Percentiles rank a stretch among this genome's conserved stretches.
These are phyloP conservation scores for Thamnophis sirtalis DNA, from an alignment of 2,113 vertebrate species.

Conservation along the genomic window DNA sequence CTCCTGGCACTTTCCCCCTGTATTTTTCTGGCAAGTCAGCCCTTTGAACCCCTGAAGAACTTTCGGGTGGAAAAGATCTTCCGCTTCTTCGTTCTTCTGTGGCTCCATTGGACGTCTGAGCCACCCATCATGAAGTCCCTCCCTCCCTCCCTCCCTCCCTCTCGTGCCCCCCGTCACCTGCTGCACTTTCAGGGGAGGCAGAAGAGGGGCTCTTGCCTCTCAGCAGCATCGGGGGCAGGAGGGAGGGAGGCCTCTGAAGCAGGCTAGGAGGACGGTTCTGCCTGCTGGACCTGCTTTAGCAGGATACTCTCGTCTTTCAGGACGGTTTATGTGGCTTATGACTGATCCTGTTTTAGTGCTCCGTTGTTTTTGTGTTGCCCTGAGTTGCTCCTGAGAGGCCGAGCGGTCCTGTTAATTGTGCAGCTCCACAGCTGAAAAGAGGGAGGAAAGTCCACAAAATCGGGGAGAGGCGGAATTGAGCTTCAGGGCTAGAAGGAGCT, in stretches of 20 bases:
- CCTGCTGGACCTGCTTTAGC: not conserved
- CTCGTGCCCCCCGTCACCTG: not conserved
- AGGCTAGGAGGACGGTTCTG: not conserved
- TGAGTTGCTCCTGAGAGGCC: not conserved
- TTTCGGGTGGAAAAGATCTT: not conserved
- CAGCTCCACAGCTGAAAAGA: not conserved
- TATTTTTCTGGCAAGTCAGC: not conserved
- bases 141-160: not conserved
- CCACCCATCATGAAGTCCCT: not conserved
- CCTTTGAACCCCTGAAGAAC: not conserved
- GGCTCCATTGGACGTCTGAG: not conserved
- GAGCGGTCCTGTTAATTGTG: not conserved
- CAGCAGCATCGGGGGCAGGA: not conserved
- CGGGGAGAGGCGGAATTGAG: not conserved
- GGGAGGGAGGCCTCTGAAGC: not conserved
- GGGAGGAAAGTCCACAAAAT: not conserved
- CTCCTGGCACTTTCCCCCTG: not conserved
- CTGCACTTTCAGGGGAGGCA: not conserved
- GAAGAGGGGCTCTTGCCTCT: not conserved
- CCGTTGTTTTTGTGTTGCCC: not conserved
- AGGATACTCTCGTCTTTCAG: not conserved
- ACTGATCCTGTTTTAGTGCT: not conserved
- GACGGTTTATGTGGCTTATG: not conserved
- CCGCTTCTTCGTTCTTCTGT: not conserved
- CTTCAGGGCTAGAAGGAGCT: not conserved